phyloP scores from a whole-genome alignment of 1,140 invertebrate species.

The Caenorhabditis inopinata region DNA sequence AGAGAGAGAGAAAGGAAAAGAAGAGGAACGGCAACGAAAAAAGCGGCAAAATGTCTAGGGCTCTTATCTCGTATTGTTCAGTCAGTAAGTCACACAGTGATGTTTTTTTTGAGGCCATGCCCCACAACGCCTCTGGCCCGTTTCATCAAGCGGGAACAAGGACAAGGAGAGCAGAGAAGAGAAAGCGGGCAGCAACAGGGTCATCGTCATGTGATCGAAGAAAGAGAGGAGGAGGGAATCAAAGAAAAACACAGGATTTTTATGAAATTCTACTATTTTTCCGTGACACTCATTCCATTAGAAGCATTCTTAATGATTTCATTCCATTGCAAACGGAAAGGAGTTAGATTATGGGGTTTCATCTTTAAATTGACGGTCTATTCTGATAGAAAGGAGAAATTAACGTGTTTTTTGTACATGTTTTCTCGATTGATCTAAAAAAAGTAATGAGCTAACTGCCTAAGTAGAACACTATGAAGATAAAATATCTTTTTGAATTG shows the following conservation, averaged over 20 bases:
- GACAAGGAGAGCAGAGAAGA: not conserved
- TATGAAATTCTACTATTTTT: not conserved
- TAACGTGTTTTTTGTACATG: no score
- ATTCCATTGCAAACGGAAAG: no score
- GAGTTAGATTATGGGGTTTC: no score
- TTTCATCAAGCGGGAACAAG: not conserved
- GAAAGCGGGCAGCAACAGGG: not conserved
- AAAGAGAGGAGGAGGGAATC: not conserved
- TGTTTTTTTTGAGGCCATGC: constrained; percentile 7
- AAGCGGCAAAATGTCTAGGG: constrained; percentile 9
- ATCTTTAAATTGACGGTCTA: no score
- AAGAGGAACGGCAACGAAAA: not conserved
- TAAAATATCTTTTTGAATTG: no score
- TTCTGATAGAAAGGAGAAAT: no score
- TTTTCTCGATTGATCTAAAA: no score
- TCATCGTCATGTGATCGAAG: constrained; percentile 19
- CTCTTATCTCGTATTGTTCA: constrained; percentile 8
- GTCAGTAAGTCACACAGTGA: not conserved
- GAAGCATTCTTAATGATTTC: no score
- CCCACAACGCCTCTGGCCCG: not conserved
- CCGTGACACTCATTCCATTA: no score
- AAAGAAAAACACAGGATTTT: not conserved
- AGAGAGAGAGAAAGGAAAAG: not conserved
- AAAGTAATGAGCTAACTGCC: no score
- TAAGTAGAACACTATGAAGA: no score